Conservation (phyloP, 2,888 invertebrate genomes). For the Patella pellucida region DNA sequence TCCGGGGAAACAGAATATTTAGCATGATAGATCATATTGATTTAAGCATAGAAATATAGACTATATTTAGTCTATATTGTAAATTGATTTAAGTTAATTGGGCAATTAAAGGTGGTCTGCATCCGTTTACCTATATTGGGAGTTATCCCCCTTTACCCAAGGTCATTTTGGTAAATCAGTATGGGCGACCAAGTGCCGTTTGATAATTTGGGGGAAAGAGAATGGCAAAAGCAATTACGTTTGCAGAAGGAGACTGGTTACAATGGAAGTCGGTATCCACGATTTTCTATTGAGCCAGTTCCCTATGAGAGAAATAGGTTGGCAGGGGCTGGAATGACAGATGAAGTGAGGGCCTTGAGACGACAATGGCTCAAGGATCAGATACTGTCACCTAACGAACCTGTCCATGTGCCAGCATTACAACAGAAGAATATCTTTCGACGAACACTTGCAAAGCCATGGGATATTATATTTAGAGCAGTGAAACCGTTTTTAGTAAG, state of each 20-base stretch:
- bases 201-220: slow-evolving; percentile 45
- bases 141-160: slow-evolving; percentile 18
- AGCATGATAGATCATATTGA: no score
- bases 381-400: slow-evolving; percentile 61
- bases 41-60: no score
- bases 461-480: slow-evolving; percentile 41
- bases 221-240: slow-evolving; percentile 47
- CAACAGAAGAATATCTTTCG: slow-evolving; percentile 57
- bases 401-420: slow-evolving; percentile 53
- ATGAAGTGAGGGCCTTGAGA: slow-evolving; percentile 61
- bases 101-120: no score
- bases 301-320: slow-evolving; percentile 59
- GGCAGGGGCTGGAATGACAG: slow-evolving; percentile 57
- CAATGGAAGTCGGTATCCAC: slow-evolving; percentile 61
- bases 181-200: slow-evolving; percentile 15
- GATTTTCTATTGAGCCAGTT: slow-evolving; percentile 65
- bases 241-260: slow-evolving; percentile 39
- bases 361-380: slow-evolving; percentile 68
- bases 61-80: no score
- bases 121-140: no score
- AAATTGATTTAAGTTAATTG: no score
- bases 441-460: slow-evolving; percentile 51
- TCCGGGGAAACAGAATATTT: no score
- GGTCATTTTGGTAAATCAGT: slow-evolving; percentile 26
- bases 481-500: slow-evolving; percentile 26